Base-by-base conservation (phyloP, 2,113 vertebrate genomes). In the Anguilla rostrata region DNA sequence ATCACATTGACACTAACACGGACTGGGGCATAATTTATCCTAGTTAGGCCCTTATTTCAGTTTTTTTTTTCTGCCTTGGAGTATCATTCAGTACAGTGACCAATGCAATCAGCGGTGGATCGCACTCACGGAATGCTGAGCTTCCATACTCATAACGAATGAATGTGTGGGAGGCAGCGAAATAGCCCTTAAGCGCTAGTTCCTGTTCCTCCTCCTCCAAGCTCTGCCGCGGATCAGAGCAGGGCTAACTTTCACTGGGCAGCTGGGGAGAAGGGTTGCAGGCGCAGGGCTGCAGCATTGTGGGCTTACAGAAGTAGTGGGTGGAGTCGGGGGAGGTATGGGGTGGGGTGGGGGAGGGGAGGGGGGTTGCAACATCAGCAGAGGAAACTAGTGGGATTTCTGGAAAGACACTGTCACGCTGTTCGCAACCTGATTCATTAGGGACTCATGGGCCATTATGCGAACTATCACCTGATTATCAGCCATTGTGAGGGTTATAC, bases 361-460 rank as follows among this genome's bases (percentile, higher is more conserved):
- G 26, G 41, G 40, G 5, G 78, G 3, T 15, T 18, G 16, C 71
- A 75, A 75, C 29, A 34, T 34, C 71, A 34, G 71, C 71, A 75
- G 29, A 85, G 66, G 84, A 34, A 85, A 39, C 46, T 39, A 56
- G 78, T 40, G 43, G 84, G 78, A 46, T 40, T n/a, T 40, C 43
- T 75, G 53, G 84, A 46, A 46, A 80, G 75, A 79, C 20, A 41
- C 7, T 53, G 66, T 34, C 3, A 29, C 63, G 46, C 63, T 40
- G 39, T 57, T 85, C 75, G 22, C 84, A 57, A 9, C 41, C 56
- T 78, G 78, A 34, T 63, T 60, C 34, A 63, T 78, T 49, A 46
- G 34, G 40, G 53, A 81, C 18, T 53, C 2, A 18, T 20, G 16
- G 34, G 39, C 53, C 39, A 43, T 86, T 41, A 43, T 57, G 49